phyloP scores from a whole-genome alignment of 1,140 invertebrate species.

The Conopomorpha cramerella region DNA sequence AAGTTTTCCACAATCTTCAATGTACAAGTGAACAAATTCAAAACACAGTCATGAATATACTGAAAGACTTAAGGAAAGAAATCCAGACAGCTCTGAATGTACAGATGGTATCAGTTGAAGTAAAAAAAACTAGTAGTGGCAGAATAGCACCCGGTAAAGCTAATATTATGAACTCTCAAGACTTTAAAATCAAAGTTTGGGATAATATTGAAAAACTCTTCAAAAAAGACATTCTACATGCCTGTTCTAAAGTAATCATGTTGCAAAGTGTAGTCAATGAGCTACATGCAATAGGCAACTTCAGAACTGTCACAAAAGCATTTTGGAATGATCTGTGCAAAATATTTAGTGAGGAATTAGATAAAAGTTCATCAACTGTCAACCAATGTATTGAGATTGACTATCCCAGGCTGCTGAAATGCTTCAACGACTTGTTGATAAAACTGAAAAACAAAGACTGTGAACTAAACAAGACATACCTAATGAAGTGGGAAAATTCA shows the following conservation, averaged over 20 bases:
- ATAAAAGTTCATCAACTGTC: slow-evolving; percentile 69
- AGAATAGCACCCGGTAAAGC: slow-evolving; percentile 48
- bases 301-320: slow-evolving; percentile 51
- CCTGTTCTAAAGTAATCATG: slow-evolving; percentile 57
- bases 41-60: slow-evolving; percentile 33
- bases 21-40: slow-evolving; percentile 52
- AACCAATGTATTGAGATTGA: slow-evolving; percentile 88
- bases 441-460: slow-evolving; percentile 61
- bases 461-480: slow-evolving; percentile 49
- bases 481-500: slow-evolving; percentile 82
- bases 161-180: slow-evolving; percentile 50
- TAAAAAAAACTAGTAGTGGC: slow-evolving; percentile 33
- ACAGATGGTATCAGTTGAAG: slow-evolving; percentile 37
- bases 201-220: slow-evolving; percentile 56
- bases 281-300: slow-evolving; percentile 55
- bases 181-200: slow-evolving; percentile 54
- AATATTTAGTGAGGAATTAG: slow-evolving; percentile 56
- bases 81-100: slow-evolving; percentile 41
- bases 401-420: slow-evolving; percentile 81
- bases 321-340: slow-evolving; percentile 59
- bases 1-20: slow-evolving; percentile 54
- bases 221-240: slow-evolving; percentile 35
- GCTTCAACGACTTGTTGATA: slow-evolving; percentile 60
- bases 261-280: slow-evolving; percentile 59
- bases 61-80: slow-evolving; percentile 29